phyloP scores from a whole-genome alignment of 2,113 vertebrate species.

The Gasterosteus aculeatus region DNA sequence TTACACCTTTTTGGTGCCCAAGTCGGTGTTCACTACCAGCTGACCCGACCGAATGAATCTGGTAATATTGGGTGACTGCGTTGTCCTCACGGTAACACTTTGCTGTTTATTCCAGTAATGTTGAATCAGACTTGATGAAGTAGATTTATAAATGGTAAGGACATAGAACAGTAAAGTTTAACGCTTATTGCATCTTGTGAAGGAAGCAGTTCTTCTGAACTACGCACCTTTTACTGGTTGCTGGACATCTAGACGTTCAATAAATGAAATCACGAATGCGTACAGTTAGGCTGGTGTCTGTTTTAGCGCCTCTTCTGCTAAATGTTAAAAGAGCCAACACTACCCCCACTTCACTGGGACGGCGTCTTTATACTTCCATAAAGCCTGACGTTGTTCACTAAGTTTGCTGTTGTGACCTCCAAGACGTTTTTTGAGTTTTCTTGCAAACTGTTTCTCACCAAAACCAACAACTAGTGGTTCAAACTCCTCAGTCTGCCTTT shows the following conservation, averaged over 20 bases:
- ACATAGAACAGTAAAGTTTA: neutral
- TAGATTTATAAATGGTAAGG: neutral
- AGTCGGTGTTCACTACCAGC: neutral
- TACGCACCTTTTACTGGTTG: neutral
- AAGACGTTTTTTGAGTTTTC: neutral
- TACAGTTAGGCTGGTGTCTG: too few species aligned
- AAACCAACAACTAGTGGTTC: neutral
- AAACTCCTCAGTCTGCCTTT: neutral
- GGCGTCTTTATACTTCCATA: too few species aligned
- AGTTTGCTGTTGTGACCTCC: neutral
- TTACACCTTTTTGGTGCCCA: too few species aligned
- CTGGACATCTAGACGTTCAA: too few species aligned
- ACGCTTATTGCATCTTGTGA: neutral
- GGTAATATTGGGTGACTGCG: too few species aligned
- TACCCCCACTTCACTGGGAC: too few species aligned
- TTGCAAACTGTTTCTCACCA: neutral
- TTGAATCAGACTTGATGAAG: neutral
- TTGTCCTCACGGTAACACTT: neutral
- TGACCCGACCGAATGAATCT: neutral
- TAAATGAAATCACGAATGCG: too few species aligned
- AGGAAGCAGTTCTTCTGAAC: conserved; percentile 2
- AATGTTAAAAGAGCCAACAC: too few species aligned
- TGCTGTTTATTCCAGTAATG: neutral
- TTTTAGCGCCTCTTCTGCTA: too few species aligned
- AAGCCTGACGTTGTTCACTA: too few species aligned